Percentiles rank a stretch among this genome's conserved stretches.
Evolutionary conservation across 2,888 invertebrate species (phyloP).

Genomic region (Trilocha varians): DNA sequence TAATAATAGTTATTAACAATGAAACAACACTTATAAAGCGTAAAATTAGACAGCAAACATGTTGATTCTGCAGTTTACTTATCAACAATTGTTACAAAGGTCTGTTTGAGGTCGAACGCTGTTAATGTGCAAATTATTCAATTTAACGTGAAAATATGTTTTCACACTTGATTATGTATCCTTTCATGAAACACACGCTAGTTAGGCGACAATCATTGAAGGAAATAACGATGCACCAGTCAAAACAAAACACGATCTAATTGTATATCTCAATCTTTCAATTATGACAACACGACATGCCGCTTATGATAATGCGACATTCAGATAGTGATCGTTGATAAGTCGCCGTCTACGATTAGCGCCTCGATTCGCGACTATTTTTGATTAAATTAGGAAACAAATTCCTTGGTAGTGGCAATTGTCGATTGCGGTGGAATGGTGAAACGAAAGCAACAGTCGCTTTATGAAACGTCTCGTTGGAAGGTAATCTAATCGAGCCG

Average conservation of each 20-base stretch:
- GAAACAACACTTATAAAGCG: not conserved
- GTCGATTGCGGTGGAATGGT: conserved; percentile 33
- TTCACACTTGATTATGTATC: not conserved
- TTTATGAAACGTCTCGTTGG: conserved; percentile 57
- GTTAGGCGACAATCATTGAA: not conserved
- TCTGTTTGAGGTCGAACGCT: not conserved
- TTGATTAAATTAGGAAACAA: conserved; percentile 10
- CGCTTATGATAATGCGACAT: not conserved
- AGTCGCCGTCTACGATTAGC: not conserved
- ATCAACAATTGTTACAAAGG: not conserved
- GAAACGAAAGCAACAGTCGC: conserved; percentile 66
- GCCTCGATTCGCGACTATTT: conserved; percentile 3
- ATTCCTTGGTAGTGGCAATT: conserved; percentile 24
- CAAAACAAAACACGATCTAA: not conserved
- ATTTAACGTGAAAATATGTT: not conserved
- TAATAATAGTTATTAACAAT: not conserved
- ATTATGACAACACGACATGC: not conserved
- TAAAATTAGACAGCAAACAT: not conserved
- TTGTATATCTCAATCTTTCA: not conserved
- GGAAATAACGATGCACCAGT: not conserved
- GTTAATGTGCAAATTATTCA: not conserved
- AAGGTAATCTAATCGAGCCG: conserved; percentile 52
- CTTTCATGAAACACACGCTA: not conserved
- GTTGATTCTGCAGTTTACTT: not conserved
- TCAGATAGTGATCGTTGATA: not conserved